Percentiles rank a stretch among this genome's conserved stretches.
Evolutionary conservation across 2,113 vertebrate genomes (phyloP).

Genomic region (Callithrix jacchus): DNA sequence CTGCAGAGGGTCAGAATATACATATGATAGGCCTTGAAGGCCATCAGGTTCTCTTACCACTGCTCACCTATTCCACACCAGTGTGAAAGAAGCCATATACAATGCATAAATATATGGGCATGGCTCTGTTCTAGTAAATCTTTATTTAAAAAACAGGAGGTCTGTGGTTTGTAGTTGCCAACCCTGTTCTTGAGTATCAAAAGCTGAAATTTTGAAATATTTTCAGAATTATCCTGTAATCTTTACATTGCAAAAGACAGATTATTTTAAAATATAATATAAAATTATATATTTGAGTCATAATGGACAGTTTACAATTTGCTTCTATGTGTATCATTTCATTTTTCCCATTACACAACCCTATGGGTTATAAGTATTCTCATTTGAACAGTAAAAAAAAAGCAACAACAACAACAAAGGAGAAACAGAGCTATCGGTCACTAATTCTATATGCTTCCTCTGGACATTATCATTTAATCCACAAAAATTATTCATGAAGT

Average conservation of each 20-base stretch:
- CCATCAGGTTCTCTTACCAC: neutral
- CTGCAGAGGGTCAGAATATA: neutral
- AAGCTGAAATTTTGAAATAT: neutral
- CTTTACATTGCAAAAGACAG: neutral
- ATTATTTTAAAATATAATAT: neutral
- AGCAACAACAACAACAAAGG: no score
- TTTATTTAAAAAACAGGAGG: neutral
- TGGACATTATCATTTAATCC: neutral
- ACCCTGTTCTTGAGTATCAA: neutral
- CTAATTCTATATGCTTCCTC: neutral
- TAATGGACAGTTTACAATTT: neutral
- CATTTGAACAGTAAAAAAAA: neutral
- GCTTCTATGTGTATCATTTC: neutral
- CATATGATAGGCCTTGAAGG: neutral
- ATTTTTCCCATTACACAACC: neutral
- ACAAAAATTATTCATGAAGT: neutral
- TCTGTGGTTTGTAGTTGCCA: neutral
- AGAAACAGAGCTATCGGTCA: neutral
- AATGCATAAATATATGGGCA: fast-evolving
- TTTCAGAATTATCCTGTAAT: neutral
- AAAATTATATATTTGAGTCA: neutral
- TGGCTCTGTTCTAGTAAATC: neutral
- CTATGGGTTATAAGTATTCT: neutral
- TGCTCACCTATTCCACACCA: neutral
- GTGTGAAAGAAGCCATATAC: neutral